Conservation (phyloP, 2,797 vertebrate genomes). For the Cynopterus sphinx region DNA sequence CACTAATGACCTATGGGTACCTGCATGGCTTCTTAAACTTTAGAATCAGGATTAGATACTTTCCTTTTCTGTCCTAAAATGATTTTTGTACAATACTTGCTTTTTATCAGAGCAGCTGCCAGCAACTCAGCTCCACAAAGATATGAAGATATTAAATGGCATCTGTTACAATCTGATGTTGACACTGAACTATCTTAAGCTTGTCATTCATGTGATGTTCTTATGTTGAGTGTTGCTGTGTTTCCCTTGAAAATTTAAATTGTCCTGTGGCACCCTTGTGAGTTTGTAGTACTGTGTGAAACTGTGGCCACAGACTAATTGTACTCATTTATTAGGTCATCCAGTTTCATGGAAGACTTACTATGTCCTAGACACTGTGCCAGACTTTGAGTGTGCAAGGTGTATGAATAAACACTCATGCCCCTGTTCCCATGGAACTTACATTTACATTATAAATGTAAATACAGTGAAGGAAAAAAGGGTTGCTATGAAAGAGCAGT, state of each 20-base stretch:
- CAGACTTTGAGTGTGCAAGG: background rate
- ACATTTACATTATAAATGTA: slow-evolving; percentile 6
- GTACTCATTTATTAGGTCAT: background rate
- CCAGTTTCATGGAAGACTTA: background rate
- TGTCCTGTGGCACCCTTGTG: background rate
- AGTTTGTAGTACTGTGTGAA: background rate
- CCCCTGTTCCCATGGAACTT: background rate
- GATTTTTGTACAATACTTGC: slow-evolving; percentile 18
- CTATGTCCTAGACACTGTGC: background rate
- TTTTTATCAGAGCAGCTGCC: background rate
- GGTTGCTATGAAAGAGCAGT: background rate
- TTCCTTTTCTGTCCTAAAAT: background rate
- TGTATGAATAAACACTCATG: background rate
- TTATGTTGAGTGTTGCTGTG: background rate
- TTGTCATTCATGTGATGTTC: background rate
- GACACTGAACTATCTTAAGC: background rate
- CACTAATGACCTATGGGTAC: background rate
- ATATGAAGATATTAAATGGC: background rate
- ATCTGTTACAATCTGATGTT: background rate
- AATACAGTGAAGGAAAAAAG: background rate
- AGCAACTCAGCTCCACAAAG: background rate
- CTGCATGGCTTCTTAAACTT: background rate
- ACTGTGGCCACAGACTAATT: background rate
- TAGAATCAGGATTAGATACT: background rate
- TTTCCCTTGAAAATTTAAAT: background rate